phyloP scores from a whole-genome alignment of 2,113 vertebrate species.

The Eretmochelys imbricata region DNA sequence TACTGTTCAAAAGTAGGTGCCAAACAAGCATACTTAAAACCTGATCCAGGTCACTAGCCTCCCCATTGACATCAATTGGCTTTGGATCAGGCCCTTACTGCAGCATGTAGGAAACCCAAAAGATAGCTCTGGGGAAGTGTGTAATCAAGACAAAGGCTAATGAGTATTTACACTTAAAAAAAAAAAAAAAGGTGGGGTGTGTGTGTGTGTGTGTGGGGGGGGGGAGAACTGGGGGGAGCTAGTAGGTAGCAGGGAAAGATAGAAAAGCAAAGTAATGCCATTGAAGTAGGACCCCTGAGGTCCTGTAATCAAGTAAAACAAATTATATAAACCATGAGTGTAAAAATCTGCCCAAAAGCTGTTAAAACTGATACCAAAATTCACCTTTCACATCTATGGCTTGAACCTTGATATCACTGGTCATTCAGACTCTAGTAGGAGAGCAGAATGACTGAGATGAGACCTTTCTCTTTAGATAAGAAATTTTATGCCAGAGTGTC shows the following conservation, averaged over 20 bases:
- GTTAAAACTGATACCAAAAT: background rate
- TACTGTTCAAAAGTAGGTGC: background rate
- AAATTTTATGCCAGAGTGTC: background rate
- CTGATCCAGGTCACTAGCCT: background rate
- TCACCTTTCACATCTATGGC: background rate
- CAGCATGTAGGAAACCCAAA: background rate
- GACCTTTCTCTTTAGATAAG: background rate
- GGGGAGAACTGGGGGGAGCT: background rate
- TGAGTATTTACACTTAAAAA: background rate
- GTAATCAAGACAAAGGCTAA: rapidly evolving
- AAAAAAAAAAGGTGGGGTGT: background rate
- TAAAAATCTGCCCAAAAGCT: background rate
- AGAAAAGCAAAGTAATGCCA: background rate
- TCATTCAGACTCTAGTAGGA: background rate
- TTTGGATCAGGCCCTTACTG: background rate
- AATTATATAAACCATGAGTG: background rate
- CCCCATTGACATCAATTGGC: background rate
- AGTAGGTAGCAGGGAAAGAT: background rate
- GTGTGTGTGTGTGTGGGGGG: background rate
- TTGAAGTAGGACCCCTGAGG: background rate
- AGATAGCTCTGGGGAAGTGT: background rate
- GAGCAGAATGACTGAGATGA: background rate
- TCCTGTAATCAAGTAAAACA: background rate
- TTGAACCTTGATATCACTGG: background rate
- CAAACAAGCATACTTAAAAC: background rate